These are phyloP conservation scores for Agrochola circellaris DNA, from an alignment of 2,888 invertebrate species.

Conservation along the genomic window DNA sequence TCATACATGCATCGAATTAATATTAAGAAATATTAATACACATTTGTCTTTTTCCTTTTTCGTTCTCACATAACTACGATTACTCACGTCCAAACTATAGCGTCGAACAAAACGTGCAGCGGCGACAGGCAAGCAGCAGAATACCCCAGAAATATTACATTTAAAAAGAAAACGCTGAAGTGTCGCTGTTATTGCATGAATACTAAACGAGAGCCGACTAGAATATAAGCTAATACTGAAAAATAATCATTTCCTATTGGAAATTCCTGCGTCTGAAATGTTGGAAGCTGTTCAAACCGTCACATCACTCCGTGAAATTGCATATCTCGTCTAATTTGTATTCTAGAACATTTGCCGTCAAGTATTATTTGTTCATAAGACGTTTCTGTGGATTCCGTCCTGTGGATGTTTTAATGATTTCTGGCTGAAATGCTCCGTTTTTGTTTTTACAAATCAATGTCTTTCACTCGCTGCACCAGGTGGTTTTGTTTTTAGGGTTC, in stretches of 20 bases:
- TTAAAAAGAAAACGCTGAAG: slow-evolving; percentile 53
- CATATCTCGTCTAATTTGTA: slow-evolving; percentile 84
- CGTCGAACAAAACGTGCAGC: slow-evolving; percentile 25
- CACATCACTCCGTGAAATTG: slow-evolving; percentile 85
- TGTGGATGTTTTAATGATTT: slow-evolving; percentile 36
- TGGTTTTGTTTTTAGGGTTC: no score
- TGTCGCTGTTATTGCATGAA: slow-evolving; percentile 65
- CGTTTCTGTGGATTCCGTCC: slow-evolving; percentile 30
- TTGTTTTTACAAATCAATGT: no score
- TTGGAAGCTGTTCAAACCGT: slow-evolving; percentile 81
- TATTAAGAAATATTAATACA: no score
- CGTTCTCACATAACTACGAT: not conserved
- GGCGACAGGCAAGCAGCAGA: slow-evolving; percentile 31
- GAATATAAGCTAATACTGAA: slow-evolving; percentile 71
- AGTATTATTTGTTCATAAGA: slow-evolving; percentile 83
- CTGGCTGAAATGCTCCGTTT: no score
- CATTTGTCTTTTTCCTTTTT: not conserved
- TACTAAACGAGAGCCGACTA: slow-evolving; percentile 65
- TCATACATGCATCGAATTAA: no score
- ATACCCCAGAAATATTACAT: slow-evolving; percentile 51
- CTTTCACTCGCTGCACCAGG: no score
- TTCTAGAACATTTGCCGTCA: slow-evolving; percentile 78
- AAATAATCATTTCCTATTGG: slow-evolving; percentile 82
- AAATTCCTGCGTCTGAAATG: slow-evolving; percentile 79
- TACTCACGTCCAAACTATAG: slow-evolving; percentile 29